Evolutionary conservation across 2,113 vertebrate species (phyloP), one percentile per base, ranked within the genome.

Genomic region (Edolisoma coerulescens): DNA sequence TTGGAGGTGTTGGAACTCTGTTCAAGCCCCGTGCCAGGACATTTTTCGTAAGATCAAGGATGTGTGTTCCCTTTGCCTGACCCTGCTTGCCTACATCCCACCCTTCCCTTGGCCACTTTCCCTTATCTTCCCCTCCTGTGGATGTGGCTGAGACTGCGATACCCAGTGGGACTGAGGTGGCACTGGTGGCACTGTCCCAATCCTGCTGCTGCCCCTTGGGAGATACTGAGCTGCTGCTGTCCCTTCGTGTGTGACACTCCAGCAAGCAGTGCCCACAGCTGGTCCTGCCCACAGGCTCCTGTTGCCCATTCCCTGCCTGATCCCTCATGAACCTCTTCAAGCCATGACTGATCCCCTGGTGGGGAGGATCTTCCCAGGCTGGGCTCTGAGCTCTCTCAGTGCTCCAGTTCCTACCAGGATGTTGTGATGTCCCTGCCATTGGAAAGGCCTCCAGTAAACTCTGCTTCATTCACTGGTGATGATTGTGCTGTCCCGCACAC

Each of bases 251-350:
- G 32, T 33, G 15, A 1, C 6, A 3, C 22, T 54, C 3, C 54
- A 57, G 41, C 2, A 1, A 59, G 45, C 65, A 84, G 56, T 44
- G 49, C 33, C 54, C 49, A 2, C 0, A 0, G 23, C 63, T 0
- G 0, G 13, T 30, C n/a, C 53, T 64, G 68, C 50, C 44, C 21
- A 1, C 41, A 54, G 68, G 52, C 16, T 41, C 50, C 39, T 10
- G 7, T 45, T 4, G 0, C 22, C 8, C 1, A 6, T 41, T 80
- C 47, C 32, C 42, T 15, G 6, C 4, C 2, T 8, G 15, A 23
- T 50, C 39, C 39, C 59, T 78, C 27, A 50, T 41, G 27, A 20
- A 26, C 18, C 19, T 42, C 47, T 65, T 65, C 28, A 67, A 61
- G 47, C 37, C 8, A 3, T 24, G 3, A 2, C 45, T 21, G 47